These are phyloP conservation scores for Drosophila subobscura DNA, from an alignment of 1,140 invertebrate genomes.

Conservation along the genomic window DNA sequence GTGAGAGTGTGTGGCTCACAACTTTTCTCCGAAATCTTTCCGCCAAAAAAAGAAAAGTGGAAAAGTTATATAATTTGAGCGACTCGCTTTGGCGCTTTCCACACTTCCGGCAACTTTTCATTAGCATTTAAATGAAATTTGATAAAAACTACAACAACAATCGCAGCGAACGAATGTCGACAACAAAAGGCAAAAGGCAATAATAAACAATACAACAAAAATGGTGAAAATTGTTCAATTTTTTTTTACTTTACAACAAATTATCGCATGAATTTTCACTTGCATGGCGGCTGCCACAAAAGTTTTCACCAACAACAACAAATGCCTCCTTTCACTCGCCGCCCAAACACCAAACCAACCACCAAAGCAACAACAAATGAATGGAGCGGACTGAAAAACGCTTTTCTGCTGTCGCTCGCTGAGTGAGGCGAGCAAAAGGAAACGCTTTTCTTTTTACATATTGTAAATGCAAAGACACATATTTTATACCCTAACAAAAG, in stretches of 20 bases:
- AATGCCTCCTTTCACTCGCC: conserved; percentile 77
- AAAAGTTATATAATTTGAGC: conserved; percentile 72
- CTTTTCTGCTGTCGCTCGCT: conserved; percentile 56
- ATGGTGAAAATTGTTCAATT: conserved; percentile 78
- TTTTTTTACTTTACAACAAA: conserved; percentile 77
- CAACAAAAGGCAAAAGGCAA: conserved; percentile 30
- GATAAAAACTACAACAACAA: conserved; percentile 50
- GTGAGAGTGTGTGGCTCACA: conserved; percentile 5
- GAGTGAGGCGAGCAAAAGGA: conserved; percentile 70
- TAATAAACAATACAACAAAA: conserved; percentile 49
- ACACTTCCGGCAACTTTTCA: conserved; percentile 78
- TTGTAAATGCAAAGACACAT: conserved; percentile 9
- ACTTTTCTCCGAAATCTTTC: conserved; percentile 53
- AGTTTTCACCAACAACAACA: conserved; percentile 66
- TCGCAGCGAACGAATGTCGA: conserved; percentile 22
- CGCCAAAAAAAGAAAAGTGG: conserved; percentile 49
- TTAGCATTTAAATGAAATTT: conserved; percentile 82
- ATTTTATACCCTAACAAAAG: too few species aligned
- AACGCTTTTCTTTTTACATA: conserved; percentile 70
- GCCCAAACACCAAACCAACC: conserved; percentile 38
- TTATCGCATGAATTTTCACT: conserved; percentile 82
- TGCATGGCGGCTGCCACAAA: conserved; percentile 24
- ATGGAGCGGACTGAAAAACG: conserved; percentile 69
- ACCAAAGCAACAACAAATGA: conserved; percentile 50
- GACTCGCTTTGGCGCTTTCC: conserved; percentile 60